Percentiles rank a stretch among this genome's conserved stretches.
These are phyloP conservation scores for Thryonomys swinderianus DNA, from an alignment of 2,113 vertebrate genomes.

Conservation along the genomic window DNA sequence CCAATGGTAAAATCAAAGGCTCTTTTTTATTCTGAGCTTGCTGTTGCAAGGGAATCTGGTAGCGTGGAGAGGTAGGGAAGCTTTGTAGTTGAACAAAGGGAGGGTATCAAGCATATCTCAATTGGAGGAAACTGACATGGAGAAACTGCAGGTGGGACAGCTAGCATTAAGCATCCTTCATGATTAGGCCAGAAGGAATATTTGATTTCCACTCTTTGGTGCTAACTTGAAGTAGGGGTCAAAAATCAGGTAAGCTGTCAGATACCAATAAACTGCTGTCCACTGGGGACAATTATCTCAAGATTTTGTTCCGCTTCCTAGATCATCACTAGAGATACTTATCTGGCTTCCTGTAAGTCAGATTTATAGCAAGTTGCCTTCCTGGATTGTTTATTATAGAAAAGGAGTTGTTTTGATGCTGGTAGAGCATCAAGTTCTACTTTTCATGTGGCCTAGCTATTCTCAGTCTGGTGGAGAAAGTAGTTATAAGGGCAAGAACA, in stretches of 20 bases:
- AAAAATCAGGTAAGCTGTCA: slow-evolving; percentile 12
- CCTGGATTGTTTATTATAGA: slow-evolving; percentile 37
- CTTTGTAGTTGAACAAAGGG: neutral
- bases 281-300: neutral
- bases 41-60: neutral
- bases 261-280: neutral
- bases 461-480: neutral
- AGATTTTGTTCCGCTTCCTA: neutral
- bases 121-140: neutral
- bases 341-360: neutral
- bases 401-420: neutral
- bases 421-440: neutral
- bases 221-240: neutral
- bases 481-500: neutral
- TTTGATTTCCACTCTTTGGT: neutral
- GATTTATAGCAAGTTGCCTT: neutral
- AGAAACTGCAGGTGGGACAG: neutral
- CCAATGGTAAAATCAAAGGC: neutral
- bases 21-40: slow-evolving; percentile 4
- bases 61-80: neutral
- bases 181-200: neutral
- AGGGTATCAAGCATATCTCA: neutral
- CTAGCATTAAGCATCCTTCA: neutral
- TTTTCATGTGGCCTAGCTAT: too few species aligned
- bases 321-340: neutral